Base-by-base conservation (phyloP, 2,797 vertebrate species). In the Scarus forsteni region DNA sequence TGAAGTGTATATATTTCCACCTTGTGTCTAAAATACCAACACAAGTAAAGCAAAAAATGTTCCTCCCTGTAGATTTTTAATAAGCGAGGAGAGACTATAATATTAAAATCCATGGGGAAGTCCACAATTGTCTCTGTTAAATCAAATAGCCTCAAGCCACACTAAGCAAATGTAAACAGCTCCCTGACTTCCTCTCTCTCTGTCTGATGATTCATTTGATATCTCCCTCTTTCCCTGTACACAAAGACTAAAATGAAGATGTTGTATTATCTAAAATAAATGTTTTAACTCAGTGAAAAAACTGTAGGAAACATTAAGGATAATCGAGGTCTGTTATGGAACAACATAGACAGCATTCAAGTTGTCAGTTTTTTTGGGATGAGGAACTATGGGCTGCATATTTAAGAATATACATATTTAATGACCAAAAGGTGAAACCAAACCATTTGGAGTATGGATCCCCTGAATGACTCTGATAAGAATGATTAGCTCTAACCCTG, bases 131-230 rank as follows among this genome's bases (percentile, higher is more conserved):
- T 34, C 27, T 51, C 50, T 34, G 19, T 51, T 12, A 13, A 14
- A 51, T 51, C 50, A 51, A 51, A 51, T 51, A 34, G 48, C 50
- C 50, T 14, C 50, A 34, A 34, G 50, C 34, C 7, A 51, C 27
- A 51, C 34, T 51, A 50, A 6, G 48, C 48, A 13, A 51, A 34
- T 34, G 50, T 34, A 51, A 51, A 51, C 50, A 51, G 50, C 50
- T 51, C 19, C 0, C 27, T 8, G 50, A 51, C 50, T 34, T 51
- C 50, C 50, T 51, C 12, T 27, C 50, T 51, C 7, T 8, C 19
- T 51, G 19, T 51, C 19, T 34, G 50, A 51, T 34, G 50, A 34
- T 34, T 51, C 18, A 51, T 34, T 51, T 51, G 50, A 10, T 51
- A 27, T 34, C 27, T 6, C 10, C 11, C 6, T 13, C 19, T 7